These are phyloP conservation scores for Notothenia coriiceps DNA, from an alignment of 2,113 vertebrate genomes.

Conservation along the genomic window DNA sequence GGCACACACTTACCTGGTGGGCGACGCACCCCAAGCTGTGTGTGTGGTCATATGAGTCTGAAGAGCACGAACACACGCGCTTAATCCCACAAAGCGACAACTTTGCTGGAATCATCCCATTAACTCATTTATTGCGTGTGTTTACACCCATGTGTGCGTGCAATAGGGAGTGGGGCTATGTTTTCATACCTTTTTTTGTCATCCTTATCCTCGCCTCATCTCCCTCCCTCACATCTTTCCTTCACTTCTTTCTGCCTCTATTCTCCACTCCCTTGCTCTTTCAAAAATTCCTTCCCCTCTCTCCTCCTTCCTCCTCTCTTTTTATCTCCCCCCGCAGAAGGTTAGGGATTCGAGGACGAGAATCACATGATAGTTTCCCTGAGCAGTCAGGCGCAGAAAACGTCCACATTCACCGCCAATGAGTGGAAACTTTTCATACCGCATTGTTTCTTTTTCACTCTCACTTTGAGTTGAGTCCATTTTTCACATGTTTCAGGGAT, in stretches of 20 bases:
- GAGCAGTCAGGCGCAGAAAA: slow-evolving; percentile 27
- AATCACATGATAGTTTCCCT: slow-evolving; percentile 62
- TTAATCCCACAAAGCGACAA: background rate
- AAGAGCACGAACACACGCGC: background rate
- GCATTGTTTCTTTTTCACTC: slow-evolving; percentile 20
- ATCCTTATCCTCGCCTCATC: slow-evolving; percentile 15
- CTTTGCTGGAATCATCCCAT: background rate
- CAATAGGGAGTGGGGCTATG: slow-evolving; percentile 7
- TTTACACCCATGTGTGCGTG: background rate
- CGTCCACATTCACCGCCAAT: slow-evolving; percentile 15
- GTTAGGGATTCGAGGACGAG: slow-evolving; percentile 66
- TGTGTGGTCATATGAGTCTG: slow-evolving; percentile 34
- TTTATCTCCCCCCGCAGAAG: slow-evolving; percentile 48
- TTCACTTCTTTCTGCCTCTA: slow-evolving; percentile 11
- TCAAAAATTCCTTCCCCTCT: background rate
- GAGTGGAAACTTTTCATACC: slow-evolving; percentile 46
- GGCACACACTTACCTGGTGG: slow-evolving; percentile 45
- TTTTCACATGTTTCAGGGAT: slow-evolving; percentile 11
- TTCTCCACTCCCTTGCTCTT: slow-evolving; percentile 3
- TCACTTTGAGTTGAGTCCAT: background rate
- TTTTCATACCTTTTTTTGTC: slow-evolving; percentile 51
- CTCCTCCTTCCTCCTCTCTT: background rate
- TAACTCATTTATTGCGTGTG: background rate
- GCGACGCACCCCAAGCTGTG: slow-evolving; percentile 14
- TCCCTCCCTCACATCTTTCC: slow-evolving; percentile 26